Percentiles rank a stretch among this genome's conserved stretches.
Evolutionary conservation across 2,888 invertebrate genomes (phyloP).

Genomic region (Octodonta nipae): DNA sequence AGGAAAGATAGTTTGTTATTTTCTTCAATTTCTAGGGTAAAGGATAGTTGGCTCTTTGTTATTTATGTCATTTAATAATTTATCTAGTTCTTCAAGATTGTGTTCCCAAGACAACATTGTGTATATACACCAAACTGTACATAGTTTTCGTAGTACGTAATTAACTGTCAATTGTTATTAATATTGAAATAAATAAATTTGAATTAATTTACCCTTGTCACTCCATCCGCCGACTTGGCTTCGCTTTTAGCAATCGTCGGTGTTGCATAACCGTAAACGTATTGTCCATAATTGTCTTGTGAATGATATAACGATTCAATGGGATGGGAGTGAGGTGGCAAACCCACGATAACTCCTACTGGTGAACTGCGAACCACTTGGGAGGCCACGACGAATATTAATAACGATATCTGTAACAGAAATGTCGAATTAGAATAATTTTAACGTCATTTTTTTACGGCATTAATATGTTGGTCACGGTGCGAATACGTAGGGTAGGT

Average conservation of each 20-base stretch:
- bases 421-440: no score
- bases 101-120: no score
- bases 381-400: constrained; percentile 5
- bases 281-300: constrained; percentile 45
- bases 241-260: constrained; percentile 54
- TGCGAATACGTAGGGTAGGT: no score
- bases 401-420: constrained; percentile 7
- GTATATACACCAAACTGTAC: not conserved
- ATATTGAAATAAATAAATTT: constrained; percentile 2
- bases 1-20: no score
- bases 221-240: constrained; percentile 45
- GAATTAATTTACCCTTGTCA: constrained; percentile 33
- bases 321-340: constrained; percentile 29
- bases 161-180: not conserved
- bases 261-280: constrained; percentile 49
- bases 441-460: no score
- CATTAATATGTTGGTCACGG: no score
- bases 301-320: constrained; percentile 38
- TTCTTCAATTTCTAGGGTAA: no score
- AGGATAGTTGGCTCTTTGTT: no score
- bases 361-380: constrained; percentile 7
- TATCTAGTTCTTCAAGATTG: no score
- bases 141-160: not conserved
- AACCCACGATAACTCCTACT: constrained; percentile 34
- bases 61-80: no score